Evolutionary conservation across 2,888 invertebrate genomes (phyloP).

Genomic region (Xiphydria camelus): DNA sequence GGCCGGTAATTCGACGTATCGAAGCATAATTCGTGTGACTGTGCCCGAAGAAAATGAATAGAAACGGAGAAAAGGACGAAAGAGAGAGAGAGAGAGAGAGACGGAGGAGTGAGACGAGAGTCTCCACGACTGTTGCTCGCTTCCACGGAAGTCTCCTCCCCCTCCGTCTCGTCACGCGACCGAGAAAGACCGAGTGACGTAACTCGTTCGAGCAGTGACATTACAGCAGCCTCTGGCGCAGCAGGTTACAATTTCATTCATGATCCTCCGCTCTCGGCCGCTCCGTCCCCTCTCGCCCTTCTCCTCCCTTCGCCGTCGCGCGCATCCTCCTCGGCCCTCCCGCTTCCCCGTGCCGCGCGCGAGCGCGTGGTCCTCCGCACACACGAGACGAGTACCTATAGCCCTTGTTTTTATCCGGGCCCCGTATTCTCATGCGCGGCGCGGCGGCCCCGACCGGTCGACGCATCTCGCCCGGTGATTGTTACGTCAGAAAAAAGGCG

Average conservation of each 20-base stretch:
- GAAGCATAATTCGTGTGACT: no score
- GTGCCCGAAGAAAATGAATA: no score
- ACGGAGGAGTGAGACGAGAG: conserved; percentile 15
- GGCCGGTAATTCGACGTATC: no score
- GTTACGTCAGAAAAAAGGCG: conserved; percentile 37
- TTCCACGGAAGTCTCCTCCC: not conserved
- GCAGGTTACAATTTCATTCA: conserved; percentile 48
- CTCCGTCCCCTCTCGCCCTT: conserved; percentile 26
- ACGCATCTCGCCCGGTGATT: conserved; percentile 28
- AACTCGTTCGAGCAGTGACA: no score
- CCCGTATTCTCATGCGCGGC: not conserved
- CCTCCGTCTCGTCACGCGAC: not conserved
- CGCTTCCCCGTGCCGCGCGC: conserved; percentile 9
- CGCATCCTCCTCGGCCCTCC: conserved; percentile 22
- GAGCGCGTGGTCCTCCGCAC: no score
- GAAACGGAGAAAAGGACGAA: conserved; percentile 8
- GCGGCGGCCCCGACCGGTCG: conserved; percentile 2
- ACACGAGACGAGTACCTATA: no score
- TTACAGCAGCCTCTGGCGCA: no score
- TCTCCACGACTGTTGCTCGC: conserved; percentile 16
- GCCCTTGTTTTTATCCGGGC: conserved; percentile 13
- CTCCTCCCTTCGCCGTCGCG: conserved; percentile 24
- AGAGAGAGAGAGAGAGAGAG: conserved; percentile 12
- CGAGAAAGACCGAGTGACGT: no score
- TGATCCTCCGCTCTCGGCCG: no score